These are phyloP conservation scores for Dasypolia templi DNA, from an alignment of 2,888 invertebrate genomes.

Conservation along the genomic window DNA sequence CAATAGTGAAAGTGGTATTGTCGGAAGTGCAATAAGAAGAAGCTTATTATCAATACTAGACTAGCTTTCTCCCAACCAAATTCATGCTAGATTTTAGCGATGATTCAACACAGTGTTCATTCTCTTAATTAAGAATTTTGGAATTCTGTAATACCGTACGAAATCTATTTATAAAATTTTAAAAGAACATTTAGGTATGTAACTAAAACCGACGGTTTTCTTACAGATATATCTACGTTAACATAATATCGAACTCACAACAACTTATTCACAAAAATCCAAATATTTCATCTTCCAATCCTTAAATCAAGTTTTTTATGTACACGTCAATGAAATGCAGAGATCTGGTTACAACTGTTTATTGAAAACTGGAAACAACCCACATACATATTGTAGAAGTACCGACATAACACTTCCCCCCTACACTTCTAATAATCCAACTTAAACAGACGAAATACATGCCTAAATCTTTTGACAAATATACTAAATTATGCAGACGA, in stretches of 20 bases:
- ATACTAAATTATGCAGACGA: too few relatives aligned
- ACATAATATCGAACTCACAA: not conserved
- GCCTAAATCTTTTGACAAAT: too few relatives aligned
- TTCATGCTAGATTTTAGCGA: not conserved
- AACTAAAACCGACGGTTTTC: too few relatives aligned
- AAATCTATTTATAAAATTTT: not conserved
- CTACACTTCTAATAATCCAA: too few relatives aligned
- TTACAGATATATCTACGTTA: not conserved
- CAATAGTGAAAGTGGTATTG: not conserved
- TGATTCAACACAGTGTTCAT: not conserved
- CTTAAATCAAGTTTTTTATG: constrained; percentile 38
- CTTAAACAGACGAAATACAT: too few relatives aligned
- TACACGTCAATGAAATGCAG: too few relatives aligned
- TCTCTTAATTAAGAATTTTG: not conserved
- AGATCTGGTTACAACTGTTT: too few relatives aligned
- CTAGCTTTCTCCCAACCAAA: not conserved
- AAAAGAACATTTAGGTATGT: not conserved
- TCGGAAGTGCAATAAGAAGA: too few relatives aligned
- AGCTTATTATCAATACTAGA: not conserved
- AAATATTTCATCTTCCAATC: not conserved
- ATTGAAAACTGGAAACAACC: too few relatives aligned
- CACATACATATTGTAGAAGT: too few relatives aligned
- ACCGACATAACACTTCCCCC: too few relatives aligned
- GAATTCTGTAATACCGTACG: not conserved
- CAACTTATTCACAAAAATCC: not conserved